Evolutionary conservation across 2,113 vertebrate genomes (phyloP).

Genomic region (Gasterosteus nipponicus): DNA sequence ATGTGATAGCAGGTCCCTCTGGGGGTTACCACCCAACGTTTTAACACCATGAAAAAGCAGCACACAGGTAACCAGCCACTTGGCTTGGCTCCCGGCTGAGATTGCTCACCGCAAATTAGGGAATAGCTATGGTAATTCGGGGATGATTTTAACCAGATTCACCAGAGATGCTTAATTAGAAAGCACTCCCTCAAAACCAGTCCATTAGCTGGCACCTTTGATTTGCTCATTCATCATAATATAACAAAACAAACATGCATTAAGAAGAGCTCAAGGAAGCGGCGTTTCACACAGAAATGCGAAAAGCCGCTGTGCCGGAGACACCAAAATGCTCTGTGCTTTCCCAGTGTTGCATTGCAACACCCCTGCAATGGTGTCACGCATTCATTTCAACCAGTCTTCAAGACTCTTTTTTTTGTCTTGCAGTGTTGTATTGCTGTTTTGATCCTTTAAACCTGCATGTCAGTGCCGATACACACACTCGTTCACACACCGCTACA

Average conservation of each 20-base stretch:
- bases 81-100: not conserved
- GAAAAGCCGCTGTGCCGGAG: not conserved
- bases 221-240: not conserved
- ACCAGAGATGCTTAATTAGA: slow-evolving; percentile 3
- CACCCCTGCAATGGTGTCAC: not conserved
- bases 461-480: slow-evolving; percentile 50
- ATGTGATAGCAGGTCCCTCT: slow-evolving; percentile 45
- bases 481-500: slow-evolving; percentile 64
- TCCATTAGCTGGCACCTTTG: slow-evolving; percentile 13
- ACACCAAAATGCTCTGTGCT: not conserved
- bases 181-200: slow-evolving; percentile 4
- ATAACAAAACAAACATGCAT: not conserved
- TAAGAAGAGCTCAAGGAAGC: not conserved
- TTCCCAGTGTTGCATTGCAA: not conserved
- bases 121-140: slow-evolving; percentile 4
- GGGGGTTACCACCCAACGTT: slow-evolving; percentile 29
- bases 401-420: slow-evolving; percentile 36
- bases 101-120: slow-evolving; percentile 2
- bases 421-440: slow-evolving; percentile 46
- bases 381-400: slow-evolving; percentile 20
- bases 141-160: slow-evolving; percentile 2
- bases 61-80: slow-evolving; percentile 2
- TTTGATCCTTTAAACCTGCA: slow-evolving; percentile 53
- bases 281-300: not conserved
- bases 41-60: slow-evolving; percentile 13